These are phyloP conservation scores for Stratiomys singularior DNA, from an alignment of 2,888 invertebrate genomes.

Conservation along the genomic window DNA sequence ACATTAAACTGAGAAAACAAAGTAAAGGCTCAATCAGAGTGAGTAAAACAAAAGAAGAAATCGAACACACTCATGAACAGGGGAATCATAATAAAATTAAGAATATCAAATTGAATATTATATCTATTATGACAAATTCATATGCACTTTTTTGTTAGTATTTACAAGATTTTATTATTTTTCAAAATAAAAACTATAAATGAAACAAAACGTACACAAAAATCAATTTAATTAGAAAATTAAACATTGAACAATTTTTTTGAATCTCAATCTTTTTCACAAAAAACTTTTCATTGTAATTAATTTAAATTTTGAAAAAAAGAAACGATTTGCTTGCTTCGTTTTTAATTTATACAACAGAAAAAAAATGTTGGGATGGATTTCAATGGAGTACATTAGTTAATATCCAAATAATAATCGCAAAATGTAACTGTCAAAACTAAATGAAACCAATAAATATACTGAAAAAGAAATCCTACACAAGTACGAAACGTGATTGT, in stretches of 20 bases:
- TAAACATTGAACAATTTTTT: too few relatives aligned
- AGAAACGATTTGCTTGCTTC: too few relatives aligned
- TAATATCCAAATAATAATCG: too few relatives aligned
- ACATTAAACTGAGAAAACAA: slow-evolving; percentile 9
- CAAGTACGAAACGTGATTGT: too few relatives aligned
- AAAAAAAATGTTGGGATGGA: slow-evolving; percentile 48
- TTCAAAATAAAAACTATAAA: slow-evolving; percentile 10
- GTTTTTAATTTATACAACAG: slow-evolving; percentile 29
- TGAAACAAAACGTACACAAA: slow-evolving; percentile 56
- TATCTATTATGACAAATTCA: slow-evolving; percentile 45
- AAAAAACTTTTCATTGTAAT: too few relatives aligned
- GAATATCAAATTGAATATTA: slow-evolving; percentile 46
- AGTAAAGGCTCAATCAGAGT: too few relatives aligned
- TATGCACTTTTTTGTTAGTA: slow-evolving; percentile 48
- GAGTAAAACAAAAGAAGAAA: slow-evolving; percentile 42
- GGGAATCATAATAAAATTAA: slow-evolving; percentile 54
- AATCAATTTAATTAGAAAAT: slow-evolving; percentile 52
- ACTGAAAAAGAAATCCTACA: too few relatives aligned
- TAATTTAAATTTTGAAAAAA: too few relatives aligned
- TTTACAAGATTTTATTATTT: slow-evolving; percentile 39
- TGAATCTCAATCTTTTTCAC: too few relatives aligned
- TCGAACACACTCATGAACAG: slow-evolving; percentile 55
- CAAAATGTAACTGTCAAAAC: too few relatives aligned
- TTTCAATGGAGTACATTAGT: slow-evolving; percentile 20
- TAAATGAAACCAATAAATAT: too few relatives aligned